phyloP scores from a whole-genome alignment of 2,888 invertebrate species.

The Seira sanloemensis region DNA sequence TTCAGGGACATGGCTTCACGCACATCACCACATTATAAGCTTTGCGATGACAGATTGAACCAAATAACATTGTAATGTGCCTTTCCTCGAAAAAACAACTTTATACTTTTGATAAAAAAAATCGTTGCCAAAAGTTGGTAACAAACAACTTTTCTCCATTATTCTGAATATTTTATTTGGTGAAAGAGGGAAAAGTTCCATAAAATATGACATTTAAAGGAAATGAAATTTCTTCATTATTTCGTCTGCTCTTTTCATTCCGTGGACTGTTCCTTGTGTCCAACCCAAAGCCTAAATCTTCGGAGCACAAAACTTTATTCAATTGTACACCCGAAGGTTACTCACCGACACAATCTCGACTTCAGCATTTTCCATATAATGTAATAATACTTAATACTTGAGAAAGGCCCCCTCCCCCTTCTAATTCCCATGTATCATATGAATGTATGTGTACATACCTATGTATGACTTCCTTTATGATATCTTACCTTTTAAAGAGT shows the following conservation, averaged over 20 bases:
- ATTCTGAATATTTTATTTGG: background rate
- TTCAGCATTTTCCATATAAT: background rate
- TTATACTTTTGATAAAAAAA: background rate
- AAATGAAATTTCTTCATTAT: conserved; percentile 52
- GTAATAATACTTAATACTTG: background rate
- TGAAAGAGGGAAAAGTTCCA: conserved; percentile 44
- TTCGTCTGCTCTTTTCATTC: conserved; percentile 21
- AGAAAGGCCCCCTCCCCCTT: too few relatives aligned
- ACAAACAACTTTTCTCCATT: background rate
- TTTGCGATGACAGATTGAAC: background rate
- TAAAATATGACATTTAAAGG: conserved; percentile 61
- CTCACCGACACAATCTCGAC: conserved; percentile 23
- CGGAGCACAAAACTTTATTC: too few relatives aligned
- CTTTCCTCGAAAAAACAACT: background rate
- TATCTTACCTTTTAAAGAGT: too few relatives aligned
- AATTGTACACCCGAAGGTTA: conserved; percentile 51
- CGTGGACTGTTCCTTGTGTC: conserved; percentile 20
- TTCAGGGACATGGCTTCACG: too few relatives aligned
- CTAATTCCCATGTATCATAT: too few relatives aligned
- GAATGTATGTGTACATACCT: too few relatives aligned
- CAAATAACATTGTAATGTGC: background rate
- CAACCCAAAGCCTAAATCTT: too few relatives aligned
- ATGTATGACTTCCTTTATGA: too few relatives aligned
- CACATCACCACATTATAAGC: background rate
- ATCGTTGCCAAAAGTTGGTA: conserved; percentile 4